Evolutionary conservation across 2,888 invertebrate genomes (phyloP).

Genomic region (Meteorus cinctellus): DNA sequence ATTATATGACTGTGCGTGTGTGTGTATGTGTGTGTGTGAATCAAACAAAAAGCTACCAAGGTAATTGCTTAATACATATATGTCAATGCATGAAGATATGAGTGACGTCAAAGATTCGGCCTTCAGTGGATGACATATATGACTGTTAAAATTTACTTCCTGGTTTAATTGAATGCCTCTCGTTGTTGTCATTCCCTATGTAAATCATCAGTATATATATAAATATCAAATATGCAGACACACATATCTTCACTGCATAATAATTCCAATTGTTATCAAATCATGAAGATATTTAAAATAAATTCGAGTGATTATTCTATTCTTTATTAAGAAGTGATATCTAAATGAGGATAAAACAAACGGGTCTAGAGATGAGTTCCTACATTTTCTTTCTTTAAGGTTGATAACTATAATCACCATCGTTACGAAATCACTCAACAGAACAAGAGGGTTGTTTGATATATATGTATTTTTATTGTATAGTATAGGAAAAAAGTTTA

Average conservation of each 20-base stretch:
- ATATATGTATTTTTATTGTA: background rate
- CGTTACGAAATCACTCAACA: too few species aligned
- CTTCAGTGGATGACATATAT: background rate
- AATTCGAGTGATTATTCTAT: background rate
- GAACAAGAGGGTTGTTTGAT: background rate
- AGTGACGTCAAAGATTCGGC: constrained; percentile 1
- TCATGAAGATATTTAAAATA: background rate
- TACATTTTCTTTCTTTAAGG: too few species aligned
- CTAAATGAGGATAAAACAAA: too few species aligned
- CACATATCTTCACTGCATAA: background rate
- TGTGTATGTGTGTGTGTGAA: too few species aligned
- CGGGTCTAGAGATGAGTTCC: too few species aligned
- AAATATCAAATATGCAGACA: background rate
- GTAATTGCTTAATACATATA: constrained; percentile 37
- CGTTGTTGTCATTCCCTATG: background rate
- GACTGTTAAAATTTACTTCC: background rate
- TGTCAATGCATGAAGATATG: background rate
- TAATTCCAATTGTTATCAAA: constrained; percentile 9
- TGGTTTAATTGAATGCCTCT: background rate
- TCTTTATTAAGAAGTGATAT: background rate
- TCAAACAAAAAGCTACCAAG: background rate
- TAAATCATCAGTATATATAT: background rate
- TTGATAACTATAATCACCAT: too few species aligned
- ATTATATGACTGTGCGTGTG: background rate
- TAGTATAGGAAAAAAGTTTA: constrained; percentile 32